Evolutionary conservation across 2,888 invertebrate genomes (phyloP), one percentile per base, ranked within the genome.

Genomic region (Meta bourneti): DNA sequence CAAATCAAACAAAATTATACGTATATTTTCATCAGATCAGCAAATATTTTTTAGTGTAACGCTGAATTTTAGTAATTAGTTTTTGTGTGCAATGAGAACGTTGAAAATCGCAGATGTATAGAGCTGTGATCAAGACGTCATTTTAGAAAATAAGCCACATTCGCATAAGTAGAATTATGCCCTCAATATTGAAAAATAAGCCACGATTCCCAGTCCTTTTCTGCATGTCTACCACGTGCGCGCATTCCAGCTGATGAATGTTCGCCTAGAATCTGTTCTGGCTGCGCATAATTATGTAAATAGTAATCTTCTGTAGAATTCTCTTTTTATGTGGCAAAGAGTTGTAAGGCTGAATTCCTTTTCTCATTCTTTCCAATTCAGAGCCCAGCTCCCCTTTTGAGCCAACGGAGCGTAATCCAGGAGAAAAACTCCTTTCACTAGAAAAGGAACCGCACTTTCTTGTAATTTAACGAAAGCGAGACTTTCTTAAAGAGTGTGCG

Each of bases 261-360:
- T 11, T 61, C 61, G 13, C 61, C 11, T 6, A 16, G 61, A 61
- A 61, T 9, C 34, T 16, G 49, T 70, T 16, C 70, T 2, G 8
- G 51, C 11, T 7, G 51, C 51, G 71, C 82, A 72, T 82, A 72
- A 82, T 82, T 82, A 82, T 82, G 82, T 72, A 82, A 82, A 82
- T 71, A 34, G 34, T 48, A 34, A 34, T 34, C 75, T 48, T 75
- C 48, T 80, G 20, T 7, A 9, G 72, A 51, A 70, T 9, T 52
- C 19, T 6, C 20, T 20, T 74, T 75, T 7, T 75, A 34, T 75
- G 19, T 75, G 75, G 11, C 6, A 19, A 34, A 48, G 9, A 75
- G 48, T 34, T 34, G 34, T 34, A 34, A 34, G 34, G 34, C 34
- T 34, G 61, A 61, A 61, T 61, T 9, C 61, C 61, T 9, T 16